Evolutionary conservation across 2,888 invertebrate species (phyloP), one percentile per base, ranked within the genome.

Genomic region (Drosophila dives): DNA sequence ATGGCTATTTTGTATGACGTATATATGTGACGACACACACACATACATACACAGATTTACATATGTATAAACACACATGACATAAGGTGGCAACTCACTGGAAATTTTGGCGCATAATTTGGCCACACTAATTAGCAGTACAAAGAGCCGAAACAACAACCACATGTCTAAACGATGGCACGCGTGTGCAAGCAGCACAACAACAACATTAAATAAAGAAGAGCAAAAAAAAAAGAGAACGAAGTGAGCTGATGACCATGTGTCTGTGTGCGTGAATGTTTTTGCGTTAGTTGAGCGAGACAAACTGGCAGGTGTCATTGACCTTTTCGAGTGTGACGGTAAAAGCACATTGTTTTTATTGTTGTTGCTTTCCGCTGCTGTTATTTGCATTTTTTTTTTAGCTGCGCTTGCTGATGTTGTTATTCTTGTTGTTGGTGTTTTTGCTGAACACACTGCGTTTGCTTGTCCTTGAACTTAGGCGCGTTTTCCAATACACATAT

Each of bases 271-370:
- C 59, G 64, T 34, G 56, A 36, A 36, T 61, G 55, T 64, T 63
- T 66, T 63, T 65, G 83, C 70, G 67, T 71, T 77, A 77, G 64
- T 62, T 78, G 62, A 81, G 86, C 72, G 73, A 88, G 72, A 80
- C 88, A 87, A 85, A 84, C 82, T 82, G 79, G 67, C 86, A 90
- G 90, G 86, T 86, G 86, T 86, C 86, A 90, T 88, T 86, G 90
- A 86, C 86, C 90, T 86, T 88, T 86, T 86, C 77, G 75, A 81
- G 76, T 67, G 74, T 72, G 87, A 81, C 75, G 80, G 80, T 78
- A 80, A 76, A 87, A 82, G 67, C 75, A 76, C 76, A 70, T 79
- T 70, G 69, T 75, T 49, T 63, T 64, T 38, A 23, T 77, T 65
- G 63, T 64, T 76, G 38, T 66, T 81, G 32, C 77, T 79, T 79